Evolutionary conservation across 2,888 invertebrate species (phyloP).

Genomic region (Monopis laevigella): DNA sequence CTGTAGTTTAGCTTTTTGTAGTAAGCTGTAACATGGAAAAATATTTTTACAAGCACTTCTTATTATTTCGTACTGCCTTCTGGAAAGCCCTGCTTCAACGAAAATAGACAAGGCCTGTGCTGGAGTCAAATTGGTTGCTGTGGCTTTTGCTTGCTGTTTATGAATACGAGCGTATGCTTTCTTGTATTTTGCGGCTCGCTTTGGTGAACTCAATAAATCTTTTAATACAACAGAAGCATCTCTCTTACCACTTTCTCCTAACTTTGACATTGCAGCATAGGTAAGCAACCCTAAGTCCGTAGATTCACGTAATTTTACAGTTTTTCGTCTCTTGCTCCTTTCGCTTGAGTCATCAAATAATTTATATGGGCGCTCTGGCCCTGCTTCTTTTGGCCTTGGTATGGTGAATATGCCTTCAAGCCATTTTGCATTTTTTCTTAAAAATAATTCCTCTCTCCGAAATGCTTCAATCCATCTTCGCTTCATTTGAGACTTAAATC

Average conservation of each 20-base stretch:
- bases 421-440: too few relatives aligned
- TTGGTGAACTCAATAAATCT: slow-evolving; percentile 13
- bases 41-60: slow-evolving; percentile 14
- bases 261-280: slow-evolving; percentile 18
- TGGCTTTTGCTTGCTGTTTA: too few relatives aligned
- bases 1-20: slow-evolving; percentile 14
- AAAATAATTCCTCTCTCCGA: too few relatives aligned
- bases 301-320: slow-evolving; percentile 17
- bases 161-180: too few relatives aligned
- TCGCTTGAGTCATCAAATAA: slow-evolving; percentile 17
- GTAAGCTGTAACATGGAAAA: slow-evolving; percentile 16
- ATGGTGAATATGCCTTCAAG: too few relatives aligned
- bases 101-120: slow-evolving; percentile 19
- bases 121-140: too few relatives aligned
- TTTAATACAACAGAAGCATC: slow-evolving; percentile 11
- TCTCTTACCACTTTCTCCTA: slow-evolving; percentile 17
- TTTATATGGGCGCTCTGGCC: slow-evolving; percentile 18
- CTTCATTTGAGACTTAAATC: too few relatives aligned
- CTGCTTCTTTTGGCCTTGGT: too few relatives aligned
- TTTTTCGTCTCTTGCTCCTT: slow-evolving; percentile 18
- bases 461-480: too few relatives aligned
- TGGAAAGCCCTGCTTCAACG: slow-evolving; percentile 18
- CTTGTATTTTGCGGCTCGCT: slow-evolving; percentile 16
- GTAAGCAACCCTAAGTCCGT: slow-evolving; percentile 13
- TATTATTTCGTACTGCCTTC: slow-evolving; percentile 17